Base-by-base conservation (phyloP, 2,888 invertebrate species). In the Cataglyphis livida region DNA sequence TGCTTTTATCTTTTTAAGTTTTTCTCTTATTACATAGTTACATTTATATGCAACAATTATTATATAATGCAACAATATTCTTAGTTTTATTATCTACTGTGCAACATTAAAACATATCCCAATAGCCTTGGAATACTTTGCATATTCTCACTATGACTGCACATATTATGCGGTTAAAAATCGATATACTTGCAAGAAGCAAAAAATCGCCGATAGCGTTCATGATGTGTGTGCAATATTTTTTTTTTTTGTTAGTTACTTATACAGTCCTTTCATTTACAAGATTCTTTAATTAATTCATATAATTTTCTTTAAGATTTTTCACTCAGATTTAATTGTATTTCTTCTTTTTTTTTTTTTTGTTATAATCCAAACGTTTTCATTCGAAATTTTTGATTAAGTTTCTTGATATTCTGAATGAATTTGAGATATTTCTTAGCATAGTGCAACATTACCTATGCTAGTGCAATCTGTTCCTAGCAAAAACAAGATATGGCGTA, bases 401-500 rank as follows among this genome's bases (percentile, higher is more conserved):
- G n/a, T n/a, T n/a, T 51, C 51, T n/a, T n/a, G 5, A 48, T 48
- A 48, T 15, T 18, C 5, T 9, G 7, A 10, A 57, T 21, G 12
- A 57, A 12, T 21, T 10, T 57, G n/a, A 57, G 12, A 57, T 57
- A 21, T 54, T 21, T 10, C 9, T 57, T 21, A 21, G 10, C 0
- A 10, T 28, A 10, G 4, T 59, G 15, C 41, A 12, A 35, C 54
- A 18, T 35, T 54, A 57, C 9, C 57, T 57, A 10, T 59, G 54
- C 15, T 59, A 12, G 3, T 35, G 32, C 21, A 54, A 25, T 73
- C 57, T 73, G 38, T 21, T 71, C 32, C 6, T 57, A 57, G 18
- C 6, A 41, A n/a, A 59, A 73, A 73, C 59, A 44, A 74, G 62
- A 62, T 74, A 62, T 74, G n/a, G 74, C 28, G 44, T 61, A 28